These are phyloP conservation scores for Listronotus bonariensis DNA, from an alignment of 1,140 invertebrate species.

Conservation along the genomic window DNA sequence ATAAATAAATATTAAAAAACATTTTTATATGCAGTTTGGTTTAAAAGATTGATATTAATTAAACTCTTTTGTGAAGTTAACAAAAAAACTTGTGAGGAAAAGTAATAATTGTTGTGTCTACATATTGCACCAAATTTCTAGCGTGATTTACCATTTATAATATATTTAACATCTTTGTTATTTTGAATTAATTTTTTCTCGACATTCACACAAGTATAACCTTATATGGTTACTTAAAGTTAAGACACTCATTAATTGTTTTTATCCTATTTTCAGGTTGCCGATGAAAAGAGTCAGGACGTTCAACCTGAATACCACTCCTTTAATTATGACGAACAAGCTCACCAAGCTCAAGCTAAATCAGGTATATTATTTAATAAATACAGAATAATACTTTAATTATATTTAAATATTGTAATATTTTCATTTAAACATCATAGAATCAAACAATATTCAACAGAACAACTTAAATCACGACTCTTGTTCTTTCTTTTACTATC, in stretches of 20 bases:
- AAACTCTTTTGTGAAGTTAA: too few relatives aligned
- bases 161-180: too few relatives aligned
- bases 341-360: constrained; percentile 35
- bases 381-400: background rate
- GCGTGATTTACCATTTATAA: too few relatives aligned
- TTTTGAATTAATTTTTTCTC: background rate
- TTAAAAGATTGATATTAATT: too few relatives aligned
- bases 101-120: too few relatives aligned
- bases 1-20: too few relatives aligned
- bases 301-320: constrained; percentile 42
- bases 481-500: too few relatives aligned
- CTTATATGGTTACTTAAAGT: background rate
- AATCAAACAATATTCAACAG: too few relatives aligned
- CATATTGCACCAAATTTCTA: too few relatives aligned
- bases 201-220: background rate
- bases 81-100: too few relatives aligned
- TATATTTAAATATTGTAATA: background rate
- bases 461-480: too few relatives aligned
- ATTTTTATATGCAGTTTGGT: too few relatives aligned
- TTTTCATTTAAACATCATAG: background rate
- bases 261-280: constrained; percentile 4
- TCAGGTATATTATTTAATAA: constrained; percentile 18
- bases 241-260: background rate
- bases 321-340: constrained; percentile 43
- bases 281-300: constrained; percentile 17